A percentile compares a stretch with the other conserved stretches of the same genome.
phyloP scores from a whole-genome alignment of 2,888 invertebrate species.

The Gari tellinella region DNA sequence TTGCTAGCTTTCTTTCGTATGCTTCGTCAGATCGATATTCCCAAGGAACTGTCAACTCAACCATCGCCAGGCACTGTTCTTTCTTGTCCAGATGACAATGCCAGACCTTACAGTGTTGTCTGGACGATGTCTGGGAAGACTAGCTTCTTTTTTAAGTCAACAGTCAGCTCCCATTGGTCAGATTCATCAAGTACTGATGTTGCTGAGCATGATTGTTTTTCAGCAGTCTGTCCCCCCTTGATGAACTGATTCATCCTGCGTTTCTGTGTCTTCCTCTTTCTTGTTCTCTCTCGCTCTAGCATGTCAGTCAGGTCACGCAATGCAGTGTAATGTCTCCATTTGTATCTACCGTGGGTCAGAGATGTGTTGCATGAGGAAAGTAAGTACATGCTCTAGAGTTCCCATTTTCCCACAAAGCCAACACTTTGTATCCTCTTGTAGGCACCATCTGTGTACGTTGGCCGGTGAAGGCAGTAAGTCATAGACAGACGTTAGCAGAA shows the following conservation, averaged over 20 bases:
- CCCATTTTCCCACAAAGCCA: too few relatives aligned
- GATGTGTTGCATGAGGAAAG: neutral
- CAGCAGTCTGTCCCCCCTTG: neutral
- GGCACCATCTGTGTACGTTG: too few relatives aligned
- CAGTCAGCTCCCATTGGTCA: neutral
- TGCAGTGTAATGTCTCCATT: neutral
- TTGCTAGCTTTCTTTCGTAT: neutral
- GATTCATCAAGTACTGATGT: neutral
- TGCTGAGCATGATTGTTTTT: neutral
- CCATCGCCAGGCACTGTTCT: neutral
- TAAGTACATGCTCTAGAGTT: neutral
- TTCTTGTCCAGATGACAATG: neutral
- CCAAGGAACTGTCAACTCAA: neutral
- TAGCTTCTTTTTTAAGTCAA: neutral
- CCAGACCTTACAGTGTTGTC: neutral
- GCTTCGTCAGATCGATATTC: neutral
- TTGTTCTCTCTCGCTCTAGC: neutral
- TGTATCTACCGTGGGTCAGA: neutral
- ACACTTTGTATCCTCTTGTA: too few relatives aligned
- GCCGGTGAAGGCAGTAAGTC: too few relatives aligned
- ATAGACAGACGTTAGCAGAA: too few relatives aligned
- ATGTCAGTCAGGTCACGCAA: neutral
- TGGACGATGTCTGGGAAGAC: conserved; percentile 1
- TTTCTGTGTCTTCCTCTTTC: neutral
- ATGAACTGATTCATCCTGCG: neutral